Conservation (phyloP, 1,140 invertebrate genomes). For the Tribolium madens region DNA sequence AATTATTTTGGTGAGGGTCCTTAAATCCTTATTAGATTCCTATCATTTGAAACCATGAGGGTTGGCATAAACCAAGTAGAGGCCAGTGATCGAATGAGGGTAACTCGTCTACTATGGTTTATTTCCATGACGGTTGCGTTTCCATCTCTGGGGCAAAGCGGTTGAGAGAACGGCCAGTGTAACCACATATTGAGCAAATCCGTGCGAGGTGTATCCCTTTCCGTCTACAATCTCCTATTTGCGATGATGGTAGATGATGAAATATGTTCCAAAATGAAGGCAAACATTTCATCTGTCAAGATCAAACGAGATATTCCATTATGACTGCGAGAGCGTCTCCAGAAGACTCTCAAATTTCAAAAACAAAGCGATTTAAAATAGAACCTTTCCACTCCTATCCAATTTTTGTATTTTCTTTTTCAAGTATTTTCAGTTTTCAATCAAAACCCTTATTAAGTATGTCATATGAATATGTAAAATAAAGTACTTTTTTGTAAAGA, state of each 20-base stretch:
- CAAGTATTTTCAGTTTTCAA: conserved; percentile 37
- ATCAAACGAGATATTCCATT: conserved; percentile 21
- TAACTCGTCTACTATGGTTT: conserved; percentile 42
- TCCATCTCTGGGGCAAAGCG: conserved; percentile 45
- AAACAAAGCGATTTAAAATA: conserved; percentile 10
- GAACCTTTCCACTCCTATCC: conserved; percentile 40
- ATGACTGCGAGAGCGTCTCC: conserved; percentile 25
- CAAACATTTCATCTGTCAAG: conserved; percentile 35
- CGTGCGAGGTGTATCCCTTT: conserved; percentile 39
- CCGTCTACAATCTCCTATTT: conserved; percentile 36
- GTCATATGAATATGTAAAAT: conserved; percentile 55
- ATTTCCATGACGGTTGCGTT: conserved; percentile 44
- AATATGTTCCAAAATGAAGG: conserved; percentile 29
- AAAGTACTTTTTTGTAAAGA: conserved; percentile 61
- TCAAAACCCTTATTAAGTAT: conserved; percentile 26
- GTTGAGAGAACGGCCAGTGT: conserved; percentile 43
- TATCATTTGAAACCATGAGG: conserved; percentile 46
- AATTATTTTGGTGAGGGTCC: conserved; percentile 44
- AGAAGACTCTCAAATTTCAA: conserved; percentile 29
- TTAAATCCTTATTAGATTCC: conserved; percentile 45
- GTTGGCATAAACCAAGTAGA: conserved; percentile 44
- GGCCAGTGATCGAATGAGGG: conserved; percentile 44
- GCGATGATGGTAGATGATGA: conserved; percentile 25
- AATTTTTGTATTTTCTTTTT: conserved; percentile 41
- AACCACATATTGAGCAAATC: conserved; percentile 47